phyloP scores from a whole-genome alignment of 2,888 invertebrate genomes.

The Achlya flavicornis region DNA sequence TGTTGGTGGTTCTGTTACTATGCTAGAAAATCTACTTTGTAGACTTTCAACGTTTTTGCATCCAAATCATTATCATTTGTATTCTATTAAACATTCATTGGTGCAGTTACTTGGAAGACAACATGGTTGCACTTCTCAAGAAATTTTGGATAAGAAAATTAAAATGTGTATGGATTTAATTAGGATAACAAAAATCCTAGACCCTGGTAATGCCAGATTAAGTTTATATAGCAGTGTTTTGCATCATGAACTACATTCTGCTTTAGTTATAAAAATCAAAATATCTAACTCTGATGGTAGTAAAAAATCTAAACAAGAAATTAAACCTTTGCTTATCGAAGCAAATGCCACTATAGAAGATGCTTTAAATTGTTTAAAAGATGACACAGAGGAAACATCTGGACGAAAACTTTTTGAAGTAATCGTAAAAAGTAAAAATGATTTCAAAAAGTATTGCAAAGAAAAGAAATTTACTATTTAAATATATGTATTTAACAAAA shows the following conservation, averaged over 20 bases:
- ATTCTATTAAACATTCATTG: slow-evolving; percentile 91
- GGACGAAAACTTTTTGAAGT: slow-evolving; percentile 81
- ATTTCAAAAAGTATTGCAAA: slow-evolving; percentile 75
- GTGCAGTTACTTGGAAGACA: slow-evolving; percentile 91
- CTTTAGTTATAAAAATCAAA: slow-evolving; percentile 79
- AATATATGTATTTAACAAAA: slow-evolving; percentile 27
- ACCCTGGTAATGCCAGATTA: slow-evolving; percentile 89
- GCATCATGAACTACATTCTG: slow-evolving; percentile 87
- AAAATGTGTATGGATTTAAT: slow-evolving; percentile 87
- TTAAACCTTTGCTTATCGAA: slow-evolving; percentile 69
- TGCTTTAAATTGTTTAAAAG: slow-evolving; percentile 73
- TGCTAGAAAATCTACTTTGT: slow-evolving; percentile 86
- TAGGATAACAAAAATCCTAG: slow-evolving; percentile 85
- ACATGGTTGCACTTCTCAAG: slow-evolving; percentile 84
- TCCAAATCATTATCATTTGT: slow-evolving; percentile 92
- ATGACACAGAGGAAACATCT: slow-evolving; percentile 81
- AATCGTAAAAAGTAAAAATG: slow-evolving; percentile 72
- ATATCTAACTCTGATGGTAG: slow-evolving; percentile 60
- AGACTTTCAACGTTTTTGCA: slow-evolving; percentile 90
- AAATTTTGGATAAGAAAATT: slow-evolving; percentile 86
- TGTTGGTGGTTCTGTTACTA: slow-evolving; percentile 84
- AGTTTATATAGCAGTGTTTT: slow-evolving; percentile 91
- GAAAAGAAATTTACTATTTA: slow-evolving; percentile 64
- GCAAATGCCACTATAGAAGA: slow-evolving; percentile 70
- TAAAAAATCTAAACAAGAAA: slow-evolving; percentile 57